A percentile compares a stretch with the other conserved stretches of the same genome.
These are phyloP conservation scores for Arge pagana DNA, from an alignment of 2,888 invertebrate species.

Conservation along the genomic window DNA sequence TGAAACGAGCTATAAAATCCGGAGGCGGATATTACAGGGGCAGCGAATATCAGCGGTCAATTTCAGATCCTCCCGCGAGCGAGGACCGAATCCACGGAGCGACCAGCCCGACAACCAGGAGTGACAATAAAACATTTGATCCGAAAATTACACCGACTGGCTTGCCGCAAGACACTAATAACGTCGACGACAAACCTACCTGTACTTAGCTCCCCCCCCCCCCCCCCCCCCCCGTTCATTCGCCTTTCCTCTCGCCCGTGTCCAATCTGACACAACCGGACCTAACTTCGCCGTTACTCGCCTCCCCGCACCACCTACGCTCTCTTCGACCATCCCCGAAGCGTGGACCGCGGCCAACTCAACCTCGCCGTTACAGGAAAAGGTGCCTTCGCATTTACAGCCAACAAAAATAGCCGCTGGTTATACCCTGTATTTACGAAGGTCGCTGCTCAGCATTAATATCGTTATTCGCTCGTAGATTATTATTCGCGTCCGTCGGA, in stretches of 20 bases:
- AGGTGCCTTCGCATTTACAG: constrained; percentile 2
- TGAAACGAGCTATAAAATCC: constrained; percentile 40
- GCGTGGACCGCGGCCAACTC: background rate
- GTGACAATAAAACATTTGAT: constrained; percentile 34
- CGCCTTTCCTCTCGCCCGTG: background rate
- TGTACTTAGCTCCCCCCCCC: constrained; percentile 1
- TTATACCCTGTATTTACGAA: constrained; percentile 6
- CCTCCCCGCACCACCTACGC: background rate
- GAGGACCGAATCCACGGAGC: constrained; percentile 6
- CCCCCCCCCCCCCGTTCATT: no score
- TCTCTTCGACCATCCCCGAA: no score
- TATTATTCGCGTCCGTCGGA: no score
- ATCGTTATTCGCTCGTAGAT: no score
- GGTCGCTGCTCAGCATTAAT: no score
- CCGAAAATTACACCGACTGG: constrained; percentile 30
- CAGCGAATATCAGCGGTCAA: constrained; percentile 38
- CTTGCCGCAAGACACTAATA: constrained; percentile 26
- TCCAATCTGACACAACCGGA: constrained; percentile 14
- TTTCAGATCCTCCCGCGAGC: constrained; percentile 24
- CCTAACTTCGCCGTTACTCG: background rate
- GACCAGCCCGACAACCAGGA: constrained; percentile 24
- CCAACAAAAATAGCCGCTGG: constrained; percentile 9
- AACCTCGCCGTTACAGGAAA: constrained; percentile 8
- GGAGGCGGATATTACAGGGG: constrained; percentile 35
- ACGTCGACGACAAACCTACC: constrained; percentile 17